Evolutionary conservation across 2,888 invertebrate species (phyloP), one percentile per base, ranked within the genome.

Genomic region (Empis stercorea): DNA sequence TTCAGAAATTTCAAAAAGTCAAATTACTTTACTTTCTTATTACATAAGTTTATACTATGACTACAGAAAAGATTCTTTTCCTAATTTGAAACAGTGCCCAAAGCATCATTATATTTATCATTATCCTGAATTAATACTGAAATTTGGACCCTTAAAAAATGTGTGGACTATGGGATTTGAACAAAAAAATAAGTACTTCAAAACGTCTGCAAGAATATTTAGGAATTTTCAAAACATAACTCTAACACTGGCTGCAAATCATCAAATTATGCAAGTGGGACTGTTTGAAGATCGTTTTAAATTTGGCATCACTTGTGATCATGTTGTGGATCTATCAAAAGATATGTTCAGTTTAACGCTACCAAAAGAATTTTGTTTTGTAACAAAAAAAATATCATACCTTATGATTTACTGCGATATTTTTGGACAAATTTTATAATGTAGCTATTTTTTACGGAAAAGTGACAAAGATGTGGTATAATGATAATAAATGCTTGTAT

Each of bases 101-200:
- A 51, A 51, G 41, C 51, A 53, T 44, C 51, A 51, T 44, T 53
- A 48, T 34, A 27, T 50, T 6, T 45, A 10, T 10, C 53, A 51
- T 43, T 53, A 53, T 39, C 47, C 51, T 13, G 46, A 48, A 15
- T 37, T 53, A 9, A 50, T 51, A 14, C 20, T 49, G 9, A 32
- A 49, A 48, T 43, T 51, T 27, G 51, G 51, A 3, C 49, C 51
- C 4, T 44, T 53, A 40, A 51, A 47, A 38, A 13, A 47, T 23
- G 14, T 53, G 3, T 51, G 51, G 49, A 49, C 51, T 2, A 42
- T 53, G 44, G 32, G 55, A 13, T 59, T 59, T 47, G 56, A 59
- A 51, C 56, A 54, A 32, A 59, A 59, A 40, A 56, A 58, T 43
- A 43, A 52, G 9, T n/a, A n/a, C n/a, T n/a, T n/a, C n/a, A n/a